A percentile compares a stretch with the other conserved stretches of the same genome.
Conservation (phyloP, 2,113 vertebrate genomes). For the Dasyurus viverrinus region DNA sequence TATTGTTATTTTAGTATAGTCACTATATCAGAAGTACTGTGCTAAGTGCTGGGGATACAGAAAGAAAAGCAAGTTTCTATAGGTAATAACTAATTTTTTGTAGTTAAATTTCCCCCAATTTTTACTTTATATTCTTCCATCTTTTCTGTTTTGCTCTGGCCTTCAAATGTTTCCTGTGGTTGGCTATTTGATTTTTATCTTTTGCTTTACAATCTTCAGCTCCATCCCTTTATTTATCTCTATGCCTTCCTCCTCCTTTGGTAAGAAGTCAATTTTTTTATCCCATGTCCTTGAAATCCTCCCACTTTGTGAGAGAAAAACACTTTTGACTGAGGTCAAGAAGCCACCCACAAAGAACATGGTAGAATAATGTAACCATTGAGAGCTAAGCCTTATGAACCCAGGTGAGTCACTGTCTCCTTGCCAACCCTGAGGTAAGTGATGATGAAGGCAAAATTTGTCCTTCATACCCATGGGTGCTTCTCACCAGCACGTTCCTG, state of each 20-base stretch:
- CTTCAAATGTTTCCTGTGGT: background rate
- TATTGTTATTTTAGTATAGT: background rate
- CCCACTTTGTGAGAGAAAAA: background rate
- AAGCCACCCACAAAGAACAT: background rate
- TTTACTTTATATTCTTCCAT: fast-evolving
- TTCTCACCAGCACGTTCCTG: background rate
- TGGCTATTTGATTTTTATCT: background rate
- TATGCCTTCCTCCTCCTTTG: background rate
- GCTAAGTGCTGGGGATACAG: background rate
- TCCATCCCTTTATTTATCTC: background rate
- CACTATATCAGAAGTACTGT: background rate
- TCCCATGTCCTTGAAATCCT: background rate
- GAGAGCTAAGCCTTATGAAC: background rate
- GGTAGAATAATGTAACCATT: background rate
- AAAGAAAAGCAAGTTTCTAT: background rate
- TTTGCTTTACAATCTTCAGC: background rate
- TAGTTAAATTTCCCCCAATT: background rate
- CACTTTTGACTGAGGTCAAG: background rate
- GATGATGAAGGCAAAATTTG: background rate
- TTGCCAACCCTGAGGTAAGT: background rate
- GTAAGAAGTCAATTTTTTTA: background rate
- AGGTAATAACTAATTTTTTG: background rate
- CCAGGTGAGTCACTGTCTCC: background rate
- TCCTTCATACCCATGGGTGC: background rate
- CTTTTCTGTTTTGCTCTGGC: background rate